Base-by-base conservation (phyloP, 2,113 vertebrate genomes). In the Apaloderma vittatum region DNA sequence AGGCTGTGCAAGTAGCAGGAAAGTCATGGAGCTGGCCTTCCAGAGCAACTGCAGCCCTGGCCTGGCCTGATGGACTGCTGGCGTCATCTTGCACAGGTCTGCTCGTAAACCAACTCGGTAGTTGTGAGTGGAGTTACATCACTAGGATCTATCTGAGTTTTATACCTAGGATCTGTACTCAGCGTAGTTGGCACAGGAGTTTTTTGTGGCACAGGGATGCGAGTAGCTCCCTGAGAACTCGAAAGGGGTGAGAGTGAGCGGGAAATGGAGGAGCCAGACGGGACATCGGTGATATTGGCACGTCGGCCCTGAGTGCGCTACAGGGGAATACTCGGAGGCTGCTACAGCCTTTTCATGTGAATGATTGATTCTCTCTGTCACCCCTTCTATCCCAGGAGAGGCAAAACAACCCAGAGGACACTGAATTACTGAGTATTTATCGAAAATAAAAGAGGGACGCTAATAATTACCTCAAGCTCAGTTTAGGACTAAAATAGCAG, bases 381-480 rank as follows among this genome's bases (percentile, higher is more conserved):
- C 46, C 30, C 7, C 13, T 95, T 81, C 67, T 86, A 48, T 57
- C 68, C 27, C 63, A 88, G 45, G 34, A 93, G 55, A 86, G 45
- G 34, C 48, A 81, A 83, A 90, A 85, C 54, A 51, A 52, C 34
- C 43, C 15, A 32, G 52, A 63, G 27, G 67, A 92, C 85, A 65
- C 29, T 67, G 66, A 62, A 63, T 67, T 77, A 52, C 82, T 75
- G 48, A 66, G 30, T 30, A 40, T 88, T 95, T 90, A 32, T 63
- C 3, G 34, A 76, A 94, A 88, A 63, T 80, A 67, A 62, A 84
- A 77, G 67, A 55, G 57, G 17, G 61, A 20, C 14, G 24, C n/a
- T 83, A 93, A 71, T 90, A 93, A 88, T 82, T 94, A 92, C 58
- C 34, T 83, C 51, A 62, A 51, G 46, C 45, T 86, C 77, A 80